Conservation (phyloP, 2,113 vertebrate genomes). For the Paralichthys olivaceus region DNA sequence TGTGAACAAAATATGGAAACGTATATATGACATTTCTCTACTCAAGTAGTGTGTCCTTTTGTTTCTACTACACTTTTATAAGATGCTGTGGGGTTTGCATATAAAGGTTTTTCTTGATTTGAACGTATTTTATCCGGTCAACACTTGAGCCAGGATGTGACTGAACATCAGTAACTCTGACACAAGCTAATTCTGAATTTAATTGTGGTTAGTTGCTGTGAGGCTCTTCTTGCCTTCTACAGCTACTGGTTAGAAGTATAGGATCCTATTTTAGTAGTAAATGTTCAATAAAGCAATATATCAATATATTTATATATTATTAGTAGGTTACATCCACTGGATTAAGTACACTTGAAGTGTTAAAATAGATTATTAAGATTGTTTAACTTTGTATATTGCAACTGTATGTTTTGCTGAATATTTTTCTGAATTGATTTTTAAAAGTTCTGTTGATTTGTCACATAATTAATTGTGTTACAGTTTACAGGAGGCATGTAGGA, state of each 20-base stretch:
- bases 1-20: constrained; percentile 8
- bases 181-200: constrained; percentile 9
- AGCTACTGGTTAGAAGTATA: constrained; percentile 28
- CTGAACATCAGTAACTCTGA: constrained; percentile 28
- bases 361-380: constrained; percentile 48
- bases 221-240: constrained; percentile 12
- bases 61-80: constrained; percentile 26
- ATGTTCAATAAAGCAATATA: constrained; percentile 65
- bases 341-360: constrained; percentile 37
- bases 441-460: constrained; percentile 32
- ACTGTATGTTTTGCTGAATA: constrained; percentile 44
- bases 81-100: constrained; percentile 13
- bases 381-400: constrained; percentile 61
- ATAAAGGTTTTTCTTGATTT: constrained; percentile 12
- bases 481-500: constrained; percentile 23
- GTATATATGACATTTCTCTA: constrained; percentile 5
- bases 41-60: constrained; percentile 5
- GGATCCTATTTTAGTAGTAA: constrained; percentile 47
- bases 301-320: constrained; percentile 55
- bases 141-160: constrained; percentile 33
- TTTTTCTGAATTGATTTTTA: constrained; percentile 55
- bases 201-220: constrained; percentile 25
- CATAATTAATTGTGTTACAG: constrained; percentile 3
- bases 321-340: constrained; percentile 35
- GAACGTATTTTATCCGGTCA: constrained; percentile 25